Conservation (phyloP, 2,113 vertebrate species). For the Malurus cyaneus region DNA sequence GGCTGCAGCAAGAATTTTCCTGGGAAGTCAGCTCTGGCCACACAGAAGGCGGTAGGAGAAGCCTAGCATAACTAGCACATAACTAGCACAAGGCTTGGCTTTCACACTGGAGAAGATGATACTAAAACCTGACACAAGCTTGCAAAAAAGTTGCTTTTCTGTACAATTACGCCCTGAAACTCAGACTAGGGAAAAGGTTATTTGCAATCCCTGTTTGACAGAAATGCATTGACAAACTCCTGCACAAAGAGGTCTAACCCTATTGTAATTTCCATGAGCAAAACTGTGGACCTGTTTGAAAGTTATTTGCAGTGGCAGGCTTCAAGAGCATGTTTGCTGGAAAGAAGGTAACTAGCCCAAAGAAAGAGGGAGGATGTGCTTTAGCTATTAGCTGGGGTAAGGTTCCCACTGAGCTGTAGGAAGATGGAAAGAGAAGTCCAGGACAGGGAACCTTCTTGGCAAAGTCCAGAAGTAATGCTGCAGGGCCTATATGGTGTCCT, state of each 20-base stretch:
- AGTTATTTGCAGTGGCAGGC: neutral
- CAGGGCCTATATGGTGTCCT: neutral
- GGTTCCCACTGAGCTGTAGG: neutral
- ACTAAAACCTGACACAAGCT: neutral
- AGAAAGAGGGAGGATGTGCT: neutral
- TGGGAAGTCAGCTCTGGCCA: constrained; percentile 84
- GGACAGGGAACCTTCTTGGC: neutral
- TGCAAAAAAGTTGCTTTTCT: neutral
- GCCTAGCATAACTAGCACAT: neutral
- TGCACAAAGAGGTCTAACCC: neutral
- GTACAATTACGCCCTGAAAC: neutral
- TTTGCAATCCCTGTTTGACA: neutral
- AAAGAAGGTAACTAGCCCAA: neutral
- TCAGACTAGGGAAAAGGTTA: neutral
- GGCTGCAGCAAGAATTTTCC: constrained; percentile 96
- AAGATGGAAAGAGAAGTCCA: neutral
- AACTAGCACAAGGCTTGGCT: neutral
- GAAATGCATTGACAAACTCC: neutral
- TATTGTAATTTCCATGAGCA: neutral
- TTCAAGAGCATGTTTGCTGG: neutral
- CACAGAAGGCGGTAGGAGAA: constrained; percentile 81
- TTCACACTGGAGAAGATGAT: neutral
- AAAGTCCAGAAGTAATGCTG: neutral
- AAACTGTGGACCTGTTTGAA: neutral
- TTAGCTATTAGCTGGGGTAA: neutral